Evolutionary conservation across 2,888 invertebrate genomes (phyloP).

Genomic region (Eurois occulta): DNA sequence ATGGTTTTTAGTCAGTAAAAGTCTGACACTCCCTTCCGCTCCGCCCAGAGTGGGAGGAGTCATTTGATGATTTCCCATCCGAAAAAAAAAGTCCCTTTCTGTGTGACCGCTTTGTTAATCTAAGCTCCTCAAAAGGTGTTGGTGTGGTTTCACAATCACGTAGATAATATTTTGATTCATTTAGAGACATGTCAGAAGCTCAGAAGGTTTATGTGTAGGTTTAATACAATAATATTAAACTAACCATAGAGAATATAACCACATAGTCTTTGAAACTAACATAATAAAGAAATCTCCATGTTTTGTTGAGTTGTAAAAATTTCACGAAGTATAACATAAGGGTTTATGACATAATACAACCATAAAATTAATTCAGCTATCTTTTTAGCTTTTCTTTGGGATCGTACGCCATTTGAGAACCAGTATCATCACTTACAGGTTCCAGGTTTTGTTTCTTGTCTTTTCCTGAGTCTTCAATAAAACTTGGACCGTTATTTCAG

Average conservation of each 20-base stretch:
- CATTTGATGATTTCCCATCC: too few relatives aligned
- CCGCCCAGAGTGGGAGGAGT: too few relatives aligned
- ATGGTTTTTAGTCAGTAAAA: too few relatives aligned
- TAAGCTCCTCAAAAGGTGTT: not conserved
- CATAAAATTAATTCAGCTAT: too few relatives aligned
- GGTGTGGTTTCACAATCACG: not conserved
- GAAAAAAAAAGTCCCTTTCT: not conserved
- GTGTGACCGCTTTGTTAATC: not conserved
- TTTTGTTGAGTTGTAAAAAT: not conserved
- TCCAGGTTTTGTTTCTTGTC: not conserved
- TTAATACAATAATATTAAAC: not conserved
- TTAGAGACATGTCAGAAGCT: not conserved
- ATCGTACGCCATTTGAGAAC: not conserved
- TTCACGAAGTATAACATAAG: not conserved
- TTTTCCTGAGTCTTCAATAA: not conserved
- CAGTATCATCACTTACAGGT: not conserved
- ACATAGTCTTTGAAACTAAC: too few relatives aligned
- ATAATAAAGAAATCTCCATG: not conserved
- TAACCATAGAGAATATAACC: too few relatives aligned
- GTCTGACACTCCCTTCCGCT: too few relatives aligned
- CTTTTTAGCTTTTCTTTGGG: not conserved
- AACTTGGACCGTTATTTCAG: slow-evolving; percentile 3
- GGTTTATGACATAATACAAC: not conserved
- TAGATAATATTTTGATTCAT: not conserved
- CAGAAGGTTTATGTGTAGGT: not conserved